Percentiles rank a stretch among this genome's conserved stretches.
phyloP scores from a whole-genome alignment of 2,113 vertebrate genomes.

The Picathartes gymnocephalus region DNA sequence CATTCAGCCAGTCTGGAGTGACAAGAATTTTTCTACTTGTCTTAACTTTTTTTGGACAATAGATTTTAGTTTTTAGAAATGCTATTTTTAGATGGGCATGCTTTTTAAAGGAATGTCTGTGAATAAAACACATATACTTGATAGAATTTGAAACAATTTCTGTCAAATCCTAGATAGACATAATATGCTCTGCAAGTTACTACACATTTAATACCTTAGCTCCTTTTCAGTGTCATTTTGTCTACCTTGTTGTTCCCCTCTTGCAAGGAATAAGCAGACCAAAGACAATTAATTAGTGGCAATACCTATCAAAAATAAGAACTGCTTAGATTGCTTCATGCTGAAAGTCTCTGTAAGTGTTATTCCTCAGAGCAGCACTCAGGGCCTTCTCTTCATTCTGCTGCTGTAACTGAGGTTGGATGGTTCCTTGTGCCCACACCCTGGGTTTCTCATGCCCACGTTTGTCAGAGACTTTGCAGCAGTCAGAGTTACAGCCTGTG shows the following conservation, averaged over 20 bases:
- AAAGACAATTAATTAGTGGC: not conserved
- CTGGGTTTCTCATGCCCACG: not conserved
- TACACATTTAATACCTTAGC: not conserved
- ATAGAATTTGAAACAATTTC: not conserved
- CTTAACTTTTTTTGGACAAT: constrained; percentile 21
- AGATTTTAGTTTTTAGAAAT: not conserved
- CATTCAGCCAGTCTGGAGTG: constrained; percentile 42
- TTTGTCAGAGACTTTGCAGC: not conserved
- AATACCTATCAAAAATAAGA: not conserved
- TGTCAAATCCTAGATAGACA: not conserved
- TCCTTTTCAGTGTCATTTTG: not conserved
- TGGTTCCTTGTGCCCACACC: fast-evolving
- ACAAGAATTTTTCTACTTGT: constrained; percentile 28
- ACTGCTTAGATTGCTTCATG: not conserved
- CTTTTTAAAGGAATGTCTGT: not conserved
- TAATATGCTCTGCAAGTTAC: not conserved
- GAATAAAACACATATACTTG: not conserved
- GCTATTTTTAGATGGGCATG: not conserved
- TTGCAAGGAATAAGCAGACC: not conserved
- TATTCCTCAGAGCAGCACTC: not conserved
- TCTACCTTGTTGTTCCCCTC: not conserved
- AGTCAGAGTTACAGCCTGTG: not conserved
- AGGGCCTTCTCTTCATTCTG: not conserved
- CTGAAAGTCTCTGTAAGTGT: not conserved
- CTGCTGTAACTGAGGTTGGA: not conserved